Base-by-base conservation (phyloP, 64 coral and sea anemone species). In the Trachythela sp. region DNA sequence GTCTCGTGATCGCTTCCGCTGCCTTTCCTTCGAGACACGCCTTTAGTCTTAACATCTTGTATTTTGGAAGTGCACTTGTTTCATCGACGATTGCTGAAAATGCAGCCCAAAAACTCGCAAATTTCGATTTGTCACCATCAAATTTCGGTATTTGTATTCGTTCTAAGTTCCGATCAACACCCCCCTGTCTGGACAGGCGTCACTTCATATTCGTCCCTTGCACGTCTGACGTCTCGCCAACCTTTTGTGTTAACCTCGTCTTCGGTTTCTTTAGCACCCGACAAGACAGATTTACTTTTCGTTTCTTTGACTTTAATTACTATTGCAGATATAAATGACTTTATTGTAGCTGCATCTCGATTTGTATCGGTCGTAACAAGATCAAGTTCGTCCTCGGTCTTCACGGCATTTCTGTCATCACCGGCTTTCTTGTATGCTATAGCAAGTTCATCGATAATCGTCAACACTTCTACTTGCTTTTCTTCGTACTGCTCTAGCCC, bases 61-160 rank as follows among this genome's bases (percentile, higher is more conserved):
- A 88, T 17, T 72, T 88, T 13, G 87, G 26, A 30, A 54, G 59
- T 72, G 51, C 59, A 26, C 32, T 54, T 35, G 86, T 70, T 9
- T 71, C 13, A 71, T 45, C 86, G 29, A 88, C 86, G 17, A 70
- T 67, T 42, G 48, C 68, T 71, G 24, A 18, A 38, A 88, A 88
- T 31, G 87, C 32, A 18, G 24, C 87, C 87, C 87, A 71, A 72
- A 87, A 88, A 72, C 41, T 42, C 0, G 37, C 59, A 70, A 88
- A 71, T 40, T 88, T 88, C 36, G 39, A 36, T 72, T 88, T 88
- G 32, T 88, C 59, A 17, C 60, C 58, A 39, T 72, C 58, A 30
- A 71, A 88, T 45, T 76, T 88, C 33, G 87, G 71, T 35, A 77
- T 35, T 77, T 77, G 71, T 2, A 77, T 2, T 2, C 30, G 71